These are phyloP conservation scores for Lymantria dispar DNA, from an alignment of 2,888 invertebrate species.

Conservation along the genomic window DNA sequence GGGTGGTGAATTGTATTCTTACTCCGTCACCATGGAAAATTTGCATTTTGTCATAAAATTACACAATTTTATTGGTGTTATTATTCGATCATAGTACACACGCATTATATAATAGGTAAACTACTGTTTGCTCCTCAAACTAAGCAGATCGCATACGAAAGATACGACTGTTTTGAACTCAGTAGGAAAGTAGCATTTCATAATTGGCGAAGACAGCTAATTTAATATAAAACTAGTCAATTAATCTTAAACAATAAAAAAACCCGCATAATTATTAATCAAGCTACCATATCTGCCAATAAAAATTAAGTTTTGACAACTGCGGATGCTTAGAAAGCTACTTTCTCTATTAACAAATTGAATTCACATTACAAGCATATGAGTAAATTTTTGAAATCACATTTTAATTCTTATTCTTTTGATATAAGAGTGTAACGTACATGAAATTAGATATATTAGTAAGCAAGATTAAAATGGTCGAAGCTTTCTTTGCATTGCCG, in stretches of 20 bases:
- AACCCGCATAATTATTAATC: background rate
- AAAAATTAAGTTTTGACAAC: conserved; percentile 31
- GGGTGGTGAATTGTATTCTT: too few relatives aligned
- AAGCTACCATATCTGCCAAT: conserved; percentile 12
- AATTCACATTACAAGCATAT: conserved; percentile 37
- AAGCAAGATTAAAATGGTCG: conserved; percentile 2
- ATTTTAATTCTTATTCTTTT: conserved; percentile 29
- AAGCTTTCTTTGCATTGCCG: conserved; percentile 54
- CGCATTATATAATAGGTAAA: too few relatives aligned
- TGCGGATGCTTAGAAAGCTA: conserved; percentile 49
- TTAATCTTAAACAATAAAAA: background rate
- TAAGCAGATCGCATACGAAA: too few relatives aligned
- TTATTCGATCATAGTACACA: too few relatives aligned
- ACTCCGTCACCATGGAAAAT: too few relatives aligned
- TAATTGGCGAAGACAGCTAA: too few relatives aligned
- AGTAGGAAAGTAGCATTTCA: too few relatives aligned
- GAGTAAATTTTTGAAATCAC: conserved; percentile 9
- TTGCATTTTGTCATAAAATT: too few relatives aligned
- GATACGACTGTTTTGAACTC: too few relatives aligned
- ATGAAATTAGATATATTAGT: background rate
- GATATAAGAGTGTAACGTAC: conserved; percentile 18
- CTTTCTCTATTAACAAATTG: conserved; percentile 61
- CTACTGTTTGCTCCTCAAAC: too few relatives aligned
- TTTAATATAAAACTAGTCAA: background rate
- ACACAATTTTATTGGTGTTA: too few relatives aligned